Evolutionary conservation across 2,888 invertebrate genomes (phyloP).

Genomic region (Xanthia togata): DNA sequence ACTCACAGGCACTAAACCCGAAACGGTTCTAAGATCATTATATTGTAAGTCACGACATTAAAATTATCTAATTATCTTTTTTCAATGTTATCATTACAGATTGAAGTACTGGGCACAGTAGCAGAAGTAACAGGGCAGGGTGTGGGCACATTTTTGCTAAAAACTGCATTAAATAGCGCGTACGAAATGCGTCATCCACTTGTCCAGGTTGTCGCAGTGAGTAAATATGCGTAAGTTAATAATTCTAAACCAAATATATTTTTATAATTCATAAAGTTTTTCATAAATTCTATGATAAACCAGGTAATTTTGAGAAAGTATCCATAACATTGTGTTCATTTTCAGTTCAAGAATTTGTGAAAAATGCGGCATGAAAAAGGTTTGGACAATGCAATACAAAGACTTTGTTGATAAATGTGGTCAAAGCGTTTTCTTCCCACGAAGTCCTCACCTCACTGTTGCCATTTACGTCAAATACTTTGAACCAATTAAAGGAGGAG

Average conservation of each 20-base stretch:
- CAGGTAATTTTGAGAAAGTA: not conserved
- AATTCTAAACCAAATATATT: not conserved
- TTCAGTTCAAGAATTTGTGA: slow-evolving; percentile 87
- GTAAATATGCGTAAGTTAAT: slow-evolving; percentile 83
- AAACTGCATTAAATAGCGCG: slow-evolving; percentile 80
- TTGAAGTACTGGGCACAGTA: slow-evolving; percentile 86
- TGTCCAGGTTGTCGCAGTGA: slow-evolving; percentile 86
- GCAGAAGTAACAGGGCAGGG: slow-evolving; percentile 87
- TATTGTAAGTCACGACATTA: not conserved
- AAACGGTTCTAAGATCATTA: not conserved
- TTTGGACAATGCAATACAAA: slow-evolving; percentile 87
- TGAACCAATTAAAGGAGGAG: slow-evolving; percentile 65
- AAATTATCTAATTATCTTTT: not conserved
- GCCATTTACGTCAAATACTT: slow-evolving; percentile 81
- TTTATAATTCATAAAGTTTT: not conserved
- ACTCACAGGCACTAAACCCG: not conserved
- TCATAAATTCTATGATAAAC: not conserved
- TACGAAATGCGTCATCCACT: slow-evolving; percentile 85
- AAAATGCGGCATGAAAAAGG: slow-evolving; percentile 85
- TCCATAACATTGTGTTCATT: slow-evolving; percentile 9
- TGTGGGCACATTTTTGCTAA: slow-evolving; percentile 83
- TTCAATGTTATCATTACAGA: slow-evolving; percentile 70
- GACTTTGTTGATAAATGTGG: slow-evolving; percentile 87
- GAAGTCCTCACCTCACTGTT: slow-evolving; percentile 86
- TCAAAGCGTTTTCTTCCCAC: slow-evolving; percentile 87